Percentiles rank a stretch among this genome's conserved stretches.
These are phyloP conservation scores for Nansenia antarctica DNA, from an alignment of 2,113 vertebrate genomes.

Conservation along the genomic window DNA sequence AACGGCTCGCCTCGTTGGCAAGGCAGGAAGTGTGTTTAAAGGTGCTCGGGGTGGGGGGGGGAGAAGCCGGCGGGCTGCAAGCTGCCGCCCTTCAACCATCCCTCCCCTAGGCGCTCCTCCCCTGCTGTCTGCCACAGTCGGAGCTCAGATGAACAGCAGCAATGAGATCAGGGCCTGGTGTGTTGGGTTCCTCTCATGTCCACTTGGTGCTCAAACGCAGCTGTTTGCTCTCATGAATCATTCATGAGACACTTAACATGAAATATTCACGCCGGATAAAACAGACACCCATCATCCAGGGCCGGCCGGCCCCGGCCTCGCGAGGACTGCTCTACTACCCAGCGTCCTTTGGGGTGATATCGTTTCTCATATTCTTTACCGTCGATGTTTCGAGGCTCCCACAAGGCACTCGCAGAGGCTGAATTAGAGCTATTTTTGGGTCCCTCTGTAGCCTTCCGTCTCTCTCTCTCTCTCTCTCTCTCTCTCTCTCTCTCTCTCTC, in stretches of 20 bases:
- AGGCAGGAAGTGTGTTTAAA: too few relatives aligned
- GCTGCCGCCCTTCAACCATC: too few relatives aligned
- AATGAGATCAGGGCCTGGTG: constrained; percentile 43
- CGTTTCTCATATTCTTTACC: neutral
- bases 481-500: neutral
- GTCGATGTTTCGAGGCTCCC: neutral
- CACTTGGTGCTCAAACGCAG: constrained; percentile 70
- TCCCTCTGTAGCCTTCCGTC: neutral
- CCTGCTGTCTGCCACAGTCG: too few relatives aligned
- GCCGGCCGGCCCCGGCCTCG: too few relatives aligned
- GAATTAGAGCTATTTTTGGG: neutral
- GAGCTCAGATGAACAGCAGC: constrained; percentile 30
- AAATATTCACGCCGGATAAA: constrained; percentile 76
- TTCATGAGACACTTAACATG: constrained; percentile 70
- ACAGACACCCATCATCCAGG: constrained; percentile 23
- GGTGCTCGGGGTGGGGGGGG: too few relatives aligned
- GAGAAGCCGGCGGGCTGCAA: too few relatives aligned
- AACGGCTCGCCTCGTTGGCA: too few relatives aligned
- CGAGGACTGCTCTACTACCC: constrained; percentile 33
- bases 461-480: constrained; percentile 2
- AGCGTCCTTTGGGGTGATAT: constrained; percentile 42
- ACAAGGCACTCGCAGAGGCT: neutral
- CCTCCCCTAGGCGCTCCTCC: too few relatives aligned
- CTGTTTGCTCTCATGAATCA: constrained; percentile 72
- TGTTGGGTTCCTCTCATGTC: constrained; percentile 59